Percentiles rank a stretch among this genome's conserved stretches.
These are phyloP conservation scores for Cryptoprocta ferox DNA, from an alignment of 2,797 vertebrate genomes.

Conservation along the genomic window DNA sequence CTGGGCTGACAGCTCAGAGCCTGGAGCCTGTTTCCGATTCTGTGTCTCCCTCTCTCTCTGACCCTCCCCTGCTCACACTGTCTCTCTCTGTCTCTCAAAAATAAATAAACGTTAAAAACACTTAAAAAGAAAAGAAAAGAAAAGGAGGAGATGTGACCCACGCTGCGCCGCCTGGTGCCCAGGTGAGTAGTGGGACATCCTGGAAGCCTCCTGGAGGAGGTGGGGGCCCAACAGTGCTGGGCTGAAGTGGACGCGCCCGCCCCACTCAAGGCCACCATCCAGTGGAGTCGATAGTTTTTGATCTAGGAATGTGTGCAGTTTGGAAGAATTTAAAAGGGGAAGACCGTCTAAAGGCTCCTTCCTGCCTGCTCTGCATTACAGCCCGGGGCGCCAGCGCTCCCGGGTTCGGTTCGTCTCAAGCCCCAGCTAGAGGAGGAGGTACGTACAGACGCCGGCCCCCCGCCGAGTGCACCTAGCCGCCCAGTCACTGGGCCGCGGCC, in stretches of 20 bases:
- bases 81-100: too few species aligned
- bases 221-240: neutral
- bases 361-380: neutral
- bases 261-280: neutral
- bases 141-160: too few species aligned
- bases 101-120: too few species aligned
- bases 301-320: neutral
- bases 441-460: neutral
- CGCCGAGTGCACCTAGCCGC: fast-evolving
- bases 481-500: neutral
- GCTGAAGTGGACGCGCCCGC: neutral
- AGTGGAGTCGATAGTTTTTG: too few species aligned
- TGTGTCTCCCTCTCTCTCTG: too few species aligned
- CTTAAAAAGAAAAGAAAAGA: too few species aligned
- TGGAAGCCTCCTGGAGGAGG: neutral
- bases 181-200: fast-evolving
- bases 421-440: neutral
- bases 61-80: too few species aligned
- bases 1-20: too few species aligned
- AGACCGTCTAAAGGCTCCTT: neutral
- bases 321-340: neutral
- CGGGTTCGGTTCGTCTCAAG: too few species aligned
- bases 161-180: neutral
- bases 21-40: too few species aligned
- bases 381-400: too few species aligned